These are phyloP conservation scores for Acanthochromis polyacanthus DNA, from an alignment of 2,113 vertebrate species.

Conservation along the genomic window DNA sequence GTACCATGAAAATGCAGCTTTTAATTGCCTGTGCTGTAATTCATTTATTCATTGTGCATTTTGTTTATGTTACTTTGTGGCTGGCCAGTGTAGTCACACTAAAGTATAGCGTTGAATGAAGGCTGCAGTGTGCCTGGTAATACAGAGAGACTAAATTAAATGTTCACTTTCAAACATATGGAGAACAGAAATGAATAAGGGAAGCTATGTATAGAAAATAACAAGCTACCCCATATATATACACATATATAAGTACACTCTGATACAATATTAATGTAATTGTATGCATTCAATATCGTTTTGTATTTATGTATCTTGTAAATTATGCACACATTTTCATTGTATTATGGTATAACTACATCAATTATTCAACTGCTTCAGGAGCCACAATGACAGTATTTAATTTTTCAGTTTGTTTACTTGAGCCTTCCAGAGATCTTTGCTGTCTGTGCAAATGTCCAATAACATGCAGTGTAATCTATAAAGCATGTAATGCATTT, in stretches of 20 bases:
- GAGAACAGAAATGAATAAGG: too few species aligned
- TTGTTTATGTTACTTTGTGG: too few species aligned
- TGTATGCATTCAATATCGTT: not conserved
- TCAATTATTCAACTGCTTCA: constrained; percentile 62
- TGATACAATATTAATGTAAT: not conserved
- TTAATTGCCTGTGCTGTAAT: not conserved
- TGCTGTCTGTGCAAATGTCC: constrained; percentile 28
- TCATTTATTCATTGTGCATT: too few species aligned
- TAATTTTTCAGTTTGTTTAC: constrained; percentile 53
- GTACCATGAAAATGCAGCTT: not conserved
- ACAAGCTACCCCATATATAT: too few species aligned
- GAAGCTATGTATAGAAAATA: too few species aligned
- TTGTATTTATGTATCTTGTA: constrained; percentile 16
- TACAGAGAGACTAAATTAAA: too few species aligned
- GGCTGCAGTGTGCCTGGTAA: too few species aligned
- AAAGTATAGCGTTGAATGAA: too few species aligned
- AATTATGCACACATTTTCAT: constrained; percentile 46
- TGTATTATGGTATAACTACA: constrained; percentile 42
- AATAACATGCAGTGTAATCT: constrained; percentile 24
- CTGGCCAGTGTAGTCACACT: too few species aligned
- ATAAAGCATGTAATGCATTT: constrained; percentile 28
- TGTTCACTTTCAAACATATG: too few species aligned
- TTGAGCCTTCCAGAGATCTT: constrained; percentile 15
- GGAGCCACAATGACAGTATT: constrained; percentile 31
- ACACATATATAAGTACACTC: too few species aligned